phyloP scores from a whole-genome alignment of 2,888 invertebrate genomes.

The Labia minor region DNA sequence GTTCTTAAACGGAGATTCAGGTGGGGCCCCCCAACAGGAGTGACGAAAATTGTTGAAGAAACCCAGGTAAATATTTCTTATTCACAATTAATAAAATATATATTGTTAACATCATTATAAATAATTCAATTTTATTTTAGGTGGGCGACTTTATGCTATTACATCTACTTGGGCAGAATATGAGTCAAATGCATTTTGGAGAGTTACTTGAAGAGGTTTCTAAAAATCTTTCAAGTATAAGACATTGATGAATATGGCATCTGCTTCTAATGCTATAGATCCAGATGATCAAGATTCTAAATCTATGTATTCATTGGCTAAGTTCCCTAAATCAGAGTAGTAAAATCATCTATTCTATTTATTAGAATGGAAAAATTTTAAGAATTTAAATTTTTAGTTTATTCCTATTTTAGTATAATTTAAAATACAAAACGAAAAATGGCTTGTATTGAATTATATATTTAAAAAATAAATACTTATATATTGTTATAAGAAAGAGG shows the following conservation, averaged over 20 bases:
- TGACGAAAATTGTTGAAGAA: slow-evolving; percentile 62
- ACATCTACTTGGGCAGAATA: slow-evolving; percentile 75
- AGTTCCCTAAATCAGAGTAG: slow-evolving; percentile 48
- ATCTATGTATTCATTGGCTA: slow-evolving; percentile 70
- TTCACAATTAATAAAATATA: not conserved
- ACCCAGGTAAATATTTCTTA: slow-evolving; percentile 60
- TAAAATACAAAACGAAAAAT: too few species aligned
- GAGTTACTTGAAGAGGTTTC: slow-evolving; percentile 72
- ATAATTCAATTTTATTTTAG: slow-evolving; percentile 47
- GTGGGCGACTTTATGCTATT: slow-evolving; percentile 78
- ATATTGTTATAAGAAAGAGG: too few species aligned
- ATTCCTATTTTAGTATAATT: too few species aligned
- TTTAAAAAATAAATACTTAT: too few species aligned
- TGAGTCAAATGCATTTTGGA: slow-evolving; percentile 68
- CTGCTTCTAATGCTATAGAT: slow-evolving; percentile 50
- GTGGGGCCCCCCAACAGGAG: slow-evolving; percentile 61
- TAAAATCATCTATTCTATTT: not conserved
- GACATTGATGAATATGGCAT: slow-evolving; percentile 64
- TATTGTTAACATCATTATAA: not conserved
- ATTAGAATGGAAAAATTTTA: too few species aligned
- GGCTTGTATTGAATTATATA: too few species aligned
- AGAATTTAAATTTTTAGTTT: too few species aligned
- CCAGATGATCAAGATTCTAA: not conserved
- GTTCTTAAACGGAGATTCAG: slow-evolving; percentile 70
- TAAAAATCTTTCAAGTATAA: slow-evolving; percentile 32